phyloP scores from a whole-genome alignment of 2,113 vertebrate genomes.

The Prietella phreatophila region DNA sequence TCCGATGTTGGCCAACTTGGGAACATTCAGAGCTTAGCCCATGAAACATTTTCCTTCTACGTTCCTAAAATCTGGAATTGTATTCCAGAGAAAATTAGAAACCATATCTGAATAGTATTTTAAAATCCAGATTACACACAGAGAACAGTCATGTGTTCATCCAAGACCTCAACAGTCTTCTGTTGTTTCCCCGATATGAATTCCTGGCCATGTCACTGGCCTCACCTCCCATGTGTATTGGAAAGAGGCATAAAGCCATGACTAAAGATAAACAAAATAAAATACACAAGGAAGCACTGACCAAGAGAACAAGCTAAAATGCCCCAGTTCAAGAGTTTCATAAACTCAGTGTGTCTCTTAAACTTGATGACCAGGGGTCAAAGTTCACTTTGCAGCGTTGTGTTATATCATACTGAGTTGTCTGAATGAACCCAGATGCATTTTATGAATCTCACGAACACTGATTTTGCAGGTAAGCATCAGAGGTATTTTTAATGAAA shows the following conservation, averaged over 20 bases:
- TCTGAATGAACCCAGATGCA: conserved; percentile 22
- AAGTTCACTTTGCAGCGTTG: background rate
- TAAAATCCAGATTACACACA: background rate
- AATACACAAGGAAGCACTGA: conserved; percentile 4
- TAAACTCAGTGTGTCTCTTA: background rate
- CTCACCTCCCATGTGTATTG: background rate
- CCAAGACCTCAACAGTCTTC: background rate
- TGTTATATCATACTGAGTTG: background rate
- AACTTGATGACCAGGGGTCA: conserved; percentile 2
- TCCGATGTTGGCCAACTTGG: too few relatives aligned
- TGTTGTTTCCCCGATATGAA: background rate
- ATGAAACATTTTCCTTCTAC: too few relatives aligned
- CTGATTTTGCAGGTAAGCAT: conserved; percentile 27
- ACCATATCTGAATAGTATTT: background rate
- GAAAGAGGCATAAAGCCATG: background rate
- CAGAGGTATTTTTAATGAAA: conserved; percentile 16
- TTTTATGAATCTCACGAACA: background rate
- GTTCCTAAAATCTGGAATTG: too few relatives aligned
- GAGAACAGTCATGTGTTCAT: background rate
- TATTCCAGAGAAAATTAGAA: background rate
- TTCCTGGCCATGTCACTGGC: background rate
- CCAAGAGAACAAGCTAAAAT: background rate
- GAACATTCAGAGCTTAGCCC: too few relatives aligned
- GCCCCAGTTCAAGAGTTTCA: background rate
- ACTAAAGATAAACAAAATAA: background rate